Base-by-base conservation (phyloP, 2,888 invertebrate species). In the Pterostichus madidus region DNA sequence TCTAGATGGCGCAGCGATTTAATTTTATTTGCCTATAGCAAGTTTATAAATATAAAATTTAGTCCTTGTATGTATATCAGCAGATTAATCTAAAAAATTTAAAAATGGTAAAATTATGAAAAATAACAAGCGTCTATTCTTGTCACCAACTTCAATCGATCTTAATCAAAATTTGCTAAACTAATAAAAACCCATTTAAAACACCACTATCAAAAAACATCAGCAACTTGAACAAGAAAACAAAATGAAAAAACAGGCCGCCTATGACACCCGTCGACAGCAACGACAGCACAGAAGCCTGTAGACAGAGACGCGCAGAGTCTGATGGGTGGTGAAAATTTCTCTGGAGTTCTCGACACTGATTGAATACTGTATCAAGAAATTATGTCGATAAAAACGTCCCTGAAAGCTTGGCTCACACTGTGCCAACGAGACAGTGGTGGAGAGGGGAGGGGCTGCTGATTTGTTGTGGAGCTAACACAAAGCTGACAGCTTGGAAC, bases 291-390 rank as follows among this genome's bases (percentile, higher is more conserved):
- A 24, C 3, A 24, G 24, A 24, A 24, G 24, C 17, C 17, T 10
- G 56, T 56, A 56, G 56, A 56, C 49, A 17, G 15, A 11, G 15
- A 8, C 56, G 56, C 7, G 8, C 13, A 11, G 11, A 13, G 49
- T 13, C 17, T 73, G 46, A 73, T 73, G 76, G 32, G 53, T n/a
- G 35, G 46, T 78, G 78, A 77, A 82, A 82, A 82, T 82, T 84
- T 53, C 61, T 71, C 80, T 46, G 77, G 79, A 81, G 83, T 61
- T 84, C 81, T 76, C 81, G 84, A 85, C 85, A 84, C 84, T 84
- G 85, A 85, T 85, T 84, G 85, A 85, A 84, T 84, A 83, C 73
- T 84, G 85, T 84, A 85, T 84, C 83, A 82, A 83, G 85, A 84
- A 84, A 84, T 85, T 84, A 85, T 84, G 83, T 80, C 83, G 80